A percentile compares a stretch with the other conserved stretches of the same genome.
These are phyloP conservation scores for Conomelus anceps DNA, from an alignment of 2,888 invertebrate genomes.

Conservation along the genomic window DNA sequence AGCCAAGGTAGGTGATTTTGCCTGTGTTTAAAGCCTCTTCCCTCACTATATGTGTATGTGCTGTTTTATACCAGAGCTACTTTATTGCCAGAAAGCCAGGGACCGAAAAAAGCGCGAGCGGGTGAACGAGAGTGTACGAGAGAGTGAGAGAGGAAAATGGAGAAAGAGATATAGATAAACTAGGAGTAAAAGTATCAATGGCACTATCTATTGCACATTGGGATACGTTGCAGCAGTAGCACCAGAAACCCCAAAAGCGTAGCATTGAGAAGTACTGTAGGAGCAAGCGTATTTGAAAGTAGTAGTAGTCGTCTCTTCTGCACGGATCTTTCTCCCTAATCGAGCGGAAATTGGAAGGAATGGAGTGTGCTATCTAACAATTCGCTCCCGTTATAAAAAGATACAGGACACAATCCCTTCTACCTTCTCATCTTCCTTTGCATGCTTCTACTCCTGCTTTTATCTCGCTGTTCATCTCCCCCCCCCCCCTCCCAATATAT, in stretches of 20 bases:
- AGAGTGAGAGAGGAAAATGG: not conserved
- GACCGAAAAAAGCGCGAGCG: not conserved
- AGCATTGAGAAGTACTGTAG: no score
- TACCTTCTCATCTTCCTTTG: not conserved
- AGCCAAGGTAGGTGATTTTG: not conserved
- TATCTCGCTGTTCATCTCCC: no score
- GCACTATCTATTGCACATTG: not conserved
- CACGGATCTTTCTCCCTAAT: not conserved
- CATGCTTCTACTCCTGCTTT: not conserved
- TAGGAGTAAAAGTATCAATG: not conserved
- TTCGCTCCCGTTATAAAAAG: not conserved
- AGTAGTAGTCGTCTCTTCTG: not conserved
- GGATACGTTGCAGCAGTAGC: not conserved
- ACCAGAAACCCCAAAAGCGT: not conserved
- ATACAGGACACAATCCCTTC: not conserved
- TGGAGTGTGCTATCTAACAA: not conserved
- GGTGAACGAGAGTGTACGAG: not conserved
- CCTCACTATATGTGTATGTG: not conserved
- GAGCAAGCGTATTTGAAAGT: not conserved
- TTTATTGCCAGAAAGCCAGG: not conserved
- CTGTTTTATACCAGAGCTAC: not conserved
- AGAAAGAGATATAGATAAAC: not conserved
- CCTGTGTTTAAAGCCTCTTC: not conserved
- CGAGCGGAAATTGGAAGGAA: not conserved
- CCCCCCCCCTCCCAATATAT: not conserved